Percentiles rank a stretch among this genome's conserved stretches.
phyloP scores from a whole-genome alignment of 1,140 invertebrate genomes.

The Lepidurus couesii region DNA sequence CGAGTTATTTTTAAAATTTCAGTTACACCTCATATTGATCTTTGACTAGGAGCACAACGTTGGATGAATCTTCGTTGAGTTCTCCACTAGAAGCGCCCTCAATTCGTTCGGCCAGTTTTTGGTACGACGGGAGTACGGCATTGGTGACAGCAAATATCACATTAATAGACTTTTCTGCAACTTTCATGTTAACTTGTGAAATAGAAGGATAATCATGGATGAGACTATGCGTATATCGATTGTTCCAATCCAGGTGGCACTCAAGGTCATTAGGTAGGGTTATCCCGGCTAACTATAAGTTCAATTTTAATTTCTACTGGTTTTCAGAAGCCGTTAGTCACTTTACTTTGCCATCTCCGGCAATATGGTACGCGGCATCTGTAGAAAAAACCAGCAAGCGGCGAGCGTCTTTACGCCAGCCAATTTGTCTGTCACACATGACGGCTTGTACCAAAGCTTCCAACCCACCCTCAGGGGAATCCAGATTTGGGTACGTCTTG shows the following conservation, averaged over 20 bases:
- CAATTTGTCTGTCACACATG: conserved; percentile 55
- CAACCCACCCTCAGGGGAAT: conserved; percentile 68
- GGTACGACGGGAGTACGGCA: conserved; percentile 52
- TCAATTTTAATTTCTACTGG: neutral
- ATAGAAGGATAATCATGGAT: conserved; percentile 41
- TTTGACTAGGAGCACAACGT: conserved; percentile 54
- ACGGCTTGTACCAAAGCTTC: conserved; percentile 73
- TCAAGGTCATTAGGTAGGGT: conserved; percentile 58
- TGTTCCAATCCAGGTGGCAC: conserved; percentile 53
- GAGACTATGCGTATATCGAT: conserved; percentile 48
- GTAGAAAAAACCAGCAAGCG: conserved; percentile 58
- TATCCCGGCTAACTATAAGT: conserved; percentile 53
- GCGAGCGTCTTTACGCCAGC: conserved; percentile 53
- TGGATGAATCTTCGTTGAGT: conserved; percentile 55
- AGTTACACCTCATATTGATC: conserved; percentile 50
- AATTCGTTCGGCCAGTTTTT: conserved; percentile 46
- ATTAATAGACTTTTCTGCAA: conserved; percentile 53
- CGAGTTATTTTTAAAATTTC: neutral
- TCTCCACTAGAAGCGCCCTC: conserved; percentile 50
- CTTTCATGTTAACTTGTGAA: conserved; percentile 40
- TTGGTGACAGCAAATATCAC: conserved; percentile 60
- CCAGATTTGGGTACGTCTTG: conserved; percentile 61
- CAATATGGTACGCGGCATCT: conserved; percentile 57
- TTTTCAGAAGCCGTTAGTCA: conserved; percentile 55
- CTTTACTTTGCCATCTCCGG: conserved; percentile 57